phyloP scores from a whole-genome alignment of 2,797 vertebrate genomes.

The Falco novaeseelandiae region DNA sequence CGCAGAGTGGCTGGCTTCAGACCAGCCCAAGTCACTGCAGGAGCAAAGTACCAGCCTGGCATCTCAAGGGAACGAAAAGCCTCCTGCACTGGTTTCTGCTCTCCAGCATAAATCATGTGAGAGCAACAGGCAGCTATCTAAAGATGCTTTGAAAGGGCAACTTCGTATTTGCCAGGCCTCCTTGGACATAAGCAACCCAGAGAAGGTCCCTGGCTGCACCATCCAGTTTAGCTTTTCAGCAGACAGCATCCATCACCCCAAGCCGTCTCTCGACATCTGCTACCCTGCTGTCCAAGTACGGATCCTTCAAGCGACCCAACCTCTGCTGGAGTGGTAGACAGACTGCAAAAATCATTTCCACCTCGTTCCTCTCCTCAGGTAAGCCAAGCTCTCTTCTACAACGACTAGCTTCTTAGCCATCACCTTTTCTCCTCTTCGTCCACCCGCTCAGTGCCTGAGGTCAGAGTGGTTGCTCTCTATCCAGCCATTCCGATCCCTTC shows the following conservation, averaged over 20 bases:
- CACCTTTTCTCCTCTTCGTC: background rate
- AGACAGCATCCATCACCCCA: background rate
- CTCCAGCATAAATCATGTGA: background rate
- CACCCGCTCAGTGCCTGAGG: background rate
- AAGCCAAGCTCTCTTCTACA: background rate
- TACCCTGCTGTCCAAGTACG: background rate
- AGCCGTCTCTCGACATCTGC: background rate
- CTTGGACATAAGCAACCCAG: background rate
- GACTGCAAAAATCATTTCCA: background rate
- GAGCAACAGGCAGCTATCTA: background rate
- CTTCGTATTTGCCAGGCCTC: background rate
- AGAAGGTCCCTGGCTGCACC: background rate
- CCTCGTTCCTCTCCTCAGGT: accelerated
- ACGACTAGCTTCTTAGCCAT: background rate
- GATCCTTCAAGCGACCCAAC: background rate
- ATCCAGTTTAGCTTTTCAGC: background rate
- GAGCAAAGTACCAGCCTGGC: background rate
- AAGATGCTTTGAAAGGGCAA: slow-evolving; percentile 30
- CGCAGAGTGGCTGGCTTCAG: slow-evolving; percentile 24
- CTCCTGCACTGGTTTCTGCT: background rate
- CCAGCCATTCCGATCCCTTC: background rate
- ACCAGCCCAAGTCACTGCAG: background rate
- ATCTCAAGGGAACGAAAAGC: background rate
- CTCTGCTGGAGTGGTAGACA: background rate
- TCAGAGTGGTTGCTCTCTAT: background rate